Conservation (phyloP, 2,113 vertebrate genomes). For the Taxidea taxus region DNA sequence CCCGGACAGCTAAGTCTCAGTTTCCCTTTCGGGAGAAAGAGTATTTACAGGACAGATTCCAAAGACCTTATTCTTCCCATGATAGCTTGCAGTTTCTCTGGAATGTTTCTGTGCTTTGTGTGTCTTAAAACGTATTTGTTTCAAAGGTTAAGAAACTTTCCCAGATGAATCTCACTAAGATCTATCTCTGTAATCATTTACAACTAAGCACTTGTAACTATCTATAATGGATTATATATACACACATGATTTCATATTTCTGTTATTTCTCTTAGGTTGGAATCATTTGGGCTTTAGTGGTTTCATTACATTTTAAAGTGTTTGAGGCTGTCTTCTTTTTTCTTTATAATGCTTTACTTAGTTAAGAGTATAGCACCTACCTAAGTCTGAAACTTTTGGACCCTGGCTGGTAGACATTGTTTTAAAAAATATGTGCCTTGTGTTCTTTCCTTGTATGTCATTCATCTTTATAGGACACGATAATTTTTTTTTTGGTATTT, state of each 20-base stretch:
- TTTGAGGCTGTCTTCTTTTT: constrained; percentile 13
- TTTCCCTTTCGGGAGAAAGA: constrained; percentile 43
- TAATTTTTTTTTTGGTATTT: not conserved
- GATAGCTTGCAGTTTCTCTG: not conserved
- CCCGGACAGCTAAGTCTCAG: not conserved
- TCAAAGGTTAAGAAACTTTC: constrained; percentile 20
- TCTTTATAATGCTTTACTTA: constrained; percentile 19
- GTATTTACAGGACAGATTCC: not conserved
- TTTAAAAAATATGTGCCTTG: not conserved
- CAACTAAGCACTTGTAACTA: not conserved
- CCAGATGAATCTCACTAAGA: not conserved
- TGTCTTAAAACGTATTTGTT: constrained; percentile 28
- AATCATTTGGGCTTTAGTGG: not conserved
- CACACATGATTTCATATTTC: not conserved
- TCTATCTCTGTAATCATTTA: not conserved
- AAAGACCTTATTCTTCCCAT: not conserved
- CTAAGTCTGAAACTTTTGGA: constrained; percentile 35
- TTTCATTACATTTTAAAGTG: not conserved
- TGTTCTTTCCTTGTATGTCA: constrained; percentile 9
- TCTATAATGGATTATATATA: not conserved
- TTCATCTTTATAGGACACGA: not conserved
- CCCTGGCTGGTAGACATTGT: not conserved
- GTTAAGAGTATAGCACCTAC: not conserved
- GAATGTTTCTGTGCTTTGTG: not conserved
- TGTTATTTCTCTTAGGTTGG: constrained; percentile 13